Conservation (phyloP, 53 echinoderm and acorn worm species). For the Arbacia lixula region DNA sequence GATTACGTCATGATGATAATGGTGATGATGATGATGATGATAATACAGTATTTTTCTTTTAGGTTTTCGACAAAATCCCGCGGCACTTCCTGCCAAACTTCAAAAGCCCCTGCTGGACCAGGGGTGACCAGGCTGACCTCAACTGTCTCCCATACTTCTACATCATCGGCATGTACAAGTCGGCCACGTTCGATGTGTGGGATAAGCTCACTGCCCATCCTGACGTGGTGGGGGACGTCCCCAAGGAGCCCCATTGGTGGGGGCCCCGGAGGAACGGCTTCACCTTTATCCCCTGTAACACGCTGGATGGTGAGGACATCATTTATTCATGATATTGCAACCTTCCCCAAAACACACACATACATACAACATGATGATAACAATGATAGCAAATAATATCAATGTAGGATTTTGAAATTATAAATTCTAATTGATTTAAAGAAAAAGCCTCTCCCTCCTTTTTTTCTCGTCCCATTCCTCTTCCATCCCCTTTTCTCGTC, state of each 20-base stretch:
- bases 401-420: no score
- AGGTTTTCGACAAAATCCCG: constrained; percentile 37
- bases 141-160: constrained; percentile 36
- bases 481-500: background rate
- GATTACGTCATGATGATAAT: no score
- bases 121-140: constrained; percentile 5
- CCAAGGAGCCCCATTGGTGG: constrained; percentile 45
- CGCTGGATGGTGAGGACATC: background rate
- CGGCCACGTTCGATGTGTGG: constrained; percentile 16
- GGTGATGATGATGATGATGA: no score
- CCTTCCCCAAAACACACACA: no score
- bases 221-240: constrained; percentile 6
- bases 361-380: no score
- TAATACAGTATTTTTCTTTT: no score
- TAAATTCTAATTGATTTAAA: no score
- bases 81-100: constrained; percentile 16
- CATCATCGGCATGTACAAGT: constrained; percentile 2
- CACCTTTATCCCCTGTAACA: background rate
- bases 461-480: background rate
- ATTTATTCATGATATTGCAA: no score
- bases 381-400: no score
- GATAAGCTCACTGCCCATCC: constrained; percentile 21
- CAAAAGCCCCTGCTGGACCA: constrained; percentile 44
- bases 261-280: constrained; percentile 14
- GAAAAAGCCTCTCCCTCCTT: background rate